These are phyloP conservation scores for Phalanger gymnotis DNA, from an alignment of 2,797 vertebrate species.

Conservation along the genomic window DNA sequence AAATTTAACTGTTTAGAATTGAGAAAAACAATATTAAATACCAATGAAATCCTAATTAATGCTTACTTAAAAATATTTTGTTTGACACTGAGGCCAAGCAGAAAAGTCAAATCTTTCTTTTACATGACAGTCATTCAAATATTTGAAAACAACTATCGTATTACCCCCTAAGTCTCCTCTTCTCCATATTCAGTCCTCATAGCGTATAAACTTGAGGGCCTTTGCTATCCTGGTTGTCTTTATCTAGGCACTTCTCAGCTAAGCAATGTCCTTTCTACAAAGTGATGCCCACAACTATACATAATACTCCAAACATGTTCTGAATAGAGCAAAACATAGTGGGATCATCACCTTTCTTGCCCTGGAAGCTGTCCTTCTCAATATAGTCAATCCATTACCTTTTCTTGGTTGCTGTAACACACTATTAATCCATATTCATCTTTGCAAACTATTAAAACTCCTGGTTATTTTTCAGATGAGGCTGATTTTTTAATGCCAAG, in stretches of 20 bases:
- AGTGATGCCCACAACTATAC: not conserved
- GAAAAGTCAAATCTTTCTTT: not conserved
- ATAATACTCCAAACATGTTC: not conserved
- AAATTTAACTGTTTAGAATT: conserved; percentile 93
- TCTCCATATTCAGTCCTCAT: not conserved
- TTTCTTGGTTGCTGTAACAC: not conserved
- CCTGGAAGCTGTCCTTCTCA: not conserved
- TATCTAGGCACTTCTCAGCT: not conserved
- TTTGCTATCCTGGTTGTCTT: not conserved
- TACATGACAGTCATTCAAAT: not conserved
- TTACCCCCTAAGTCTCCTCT: not conserved
- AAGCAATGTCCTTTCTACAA: not conserved
- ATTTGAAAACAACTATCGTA: not conserved
- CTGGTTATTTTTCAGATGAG: not conserved
- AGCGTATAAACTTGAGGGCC: not conserved
- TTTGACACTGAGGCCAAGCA: not conserved
- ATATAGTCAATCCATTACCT: not conserved
- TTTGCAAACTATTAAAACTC: not conserved
- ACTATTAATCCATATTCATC: not conserved
- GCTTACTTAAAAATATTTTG: not conserved
- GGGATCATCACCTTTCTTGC: not conserved
- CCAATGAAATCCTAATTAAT: conserved; percentile 83
- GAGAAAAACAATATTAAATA: conserved; percentile 98
- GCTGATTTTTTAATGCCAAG: not conserved
- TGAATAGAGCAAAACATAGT: not conserved